These are phyloP conservation scores for Neostethus bicornis DNA, from an alignment of 2,797 vertebrate species.

Conservation along the genomic window DNA sequence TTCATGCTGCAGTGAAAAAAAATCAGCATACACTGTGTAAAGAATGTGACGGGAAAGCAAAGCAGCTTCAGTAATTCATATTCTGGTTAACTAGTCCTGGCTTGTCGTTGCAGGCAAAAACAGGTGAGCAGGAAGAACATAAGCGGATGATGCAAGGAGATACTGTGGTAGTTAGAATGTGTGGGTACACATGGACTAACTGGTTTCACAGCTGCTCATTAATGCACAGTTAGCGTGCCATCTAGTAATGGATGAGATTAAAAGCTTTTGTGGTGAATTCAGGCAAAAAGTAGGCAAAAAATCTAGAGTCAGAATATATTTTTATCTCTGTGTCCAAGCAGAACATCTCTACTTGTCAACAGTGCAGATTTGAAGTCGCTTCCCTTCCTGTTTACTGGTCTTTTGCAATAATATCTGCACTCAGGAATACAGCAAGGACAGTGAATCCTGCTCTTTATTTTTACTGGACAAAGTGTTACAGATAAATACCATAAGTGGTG, in stretches of 20 bases:
- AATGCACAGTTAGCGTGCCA: constrained; percentile 2
- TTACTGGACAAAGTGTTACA: constrained; percentile 26
- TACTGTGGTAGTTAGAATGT: constrained; percentile 1
- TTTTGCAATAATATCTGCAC: constrained; percentile 19
- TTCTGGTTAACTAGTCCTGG: constrained; percentile 3
- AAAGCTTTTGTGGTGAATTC: constrained; percentile 12
- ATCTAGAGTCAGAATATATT: neutral
- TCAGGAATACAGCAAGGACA: neutral
- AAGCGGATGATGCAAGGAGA: constrained; percentile 2
- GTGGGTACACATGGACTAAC: constrained; percentile 15
- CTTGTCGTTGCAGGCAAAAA: constrained; percentile 4
- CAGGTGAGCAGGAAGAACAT: neutral
- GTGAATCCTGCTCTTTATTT: constrained; percentile 16
- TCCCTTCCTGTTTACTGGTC: neutral
- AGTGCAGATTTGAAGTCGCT: constrained; percentile 4
- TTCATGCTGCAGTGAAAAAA: neutral
- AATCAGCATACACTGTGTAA: neutral
- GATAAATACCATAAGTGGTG: constrained; percentile 18
- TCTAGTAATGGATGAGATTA: constrained; percentile 27
- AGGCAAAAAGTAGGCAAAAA: constrained; percentile 2
- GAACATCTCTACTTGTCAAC: neutral
- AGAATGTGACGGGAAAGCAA: neutral
- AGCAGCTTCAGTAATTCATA: constrained; percentile 15
- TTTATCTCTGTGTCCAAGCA: neutral
- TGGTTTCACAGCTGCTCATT: constrained; percentile 40